Base-by-base conservation (phyloP, 2,888 invertebrate genomes). In the Pecten maximus region DNA sequence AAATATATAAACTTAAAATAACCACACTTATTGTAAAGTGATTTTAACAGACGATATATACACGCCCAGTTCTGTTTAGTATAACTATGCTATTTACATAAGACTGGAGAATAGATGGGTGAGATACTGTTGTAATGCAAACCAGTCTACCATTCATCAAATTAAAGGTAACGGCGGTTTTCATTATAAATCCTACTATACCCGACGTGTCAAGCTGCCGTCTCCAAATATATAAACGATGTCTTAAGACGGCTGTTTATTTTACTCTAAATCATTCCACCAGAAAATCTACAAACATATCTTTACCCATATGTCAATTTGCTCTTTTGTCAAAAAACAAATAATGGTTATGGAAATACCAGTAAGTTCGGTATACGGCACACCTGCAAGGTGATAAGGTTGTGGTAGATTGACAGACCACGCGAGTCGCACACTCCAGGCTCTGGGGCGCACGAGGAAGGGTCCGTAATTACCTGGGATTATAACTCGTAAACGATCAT, bases 231-330 rank as follows among this genome's bases (percentile, higher is more conserved):
- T 74, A 74, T 12, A 35, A 50, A 23, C 4, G 3, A 16, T 12
- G 74, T 10, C 3, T 35, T 35, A 74, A 28, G 74, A 35, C 74
- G 74, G 6, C 35, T 74, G 35, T 74, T 74, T 74, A 74, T 74
- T 74, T 74, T 74, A 35, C 74, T 35, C 74, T 35, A 0, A 35
- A 6, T 28, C 74, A 74, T 8, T 74, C 74, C 23, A 74, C 35
- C 74, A 74, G 74, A 74, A 74, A 74, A 74, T 35, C 28, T 35
- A 74, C 74, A 74, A 74, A 74, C 74, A 74, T 74, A 74, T 74
- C 74, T 74, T 35, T 28, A 74, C 50, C 74, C 74, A 74, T 74
- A 74, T 74, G 74, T 74, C 74, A 74, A 74, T 74, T 74, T 74
- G 74, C 74, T 74, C 74, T 74, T 74, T 74, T 74, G 74, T 74